Evolutionary conservation across 2,113 vertebrate species (phyloP), one percentile per base, ranked within the genome.

Genomic region (Pterocles gutturalis): DNA sequence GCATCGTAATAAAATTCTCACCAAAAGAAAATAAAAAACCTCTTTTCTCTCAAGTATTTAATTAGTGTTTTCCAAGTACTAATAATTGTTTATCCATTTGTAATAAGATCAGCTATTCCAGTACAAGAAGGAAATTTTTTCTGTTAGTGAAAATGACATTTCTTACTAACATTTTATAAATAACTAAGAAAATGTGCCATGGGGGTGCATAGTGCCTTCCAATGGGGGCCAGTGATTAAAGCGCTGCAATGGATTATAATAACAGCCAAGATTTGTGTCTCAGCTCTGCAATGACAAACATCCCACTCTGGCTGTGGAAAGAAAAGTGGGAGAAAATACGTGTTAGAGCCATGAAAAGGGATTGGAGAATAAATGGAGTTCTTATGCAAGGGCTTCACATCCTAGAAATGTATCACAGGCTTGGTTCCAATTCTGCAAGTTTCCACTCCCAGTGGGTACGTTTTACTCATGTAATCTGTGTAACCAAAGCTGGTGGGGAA

Each of bases 91-190:
- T 84, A 90, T 79, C 83, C 11, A 5, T 78, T 84, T 82, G 85
- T 73, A 90, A 54, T 84, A 90, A 87, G 60, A 73, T 54, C 53
- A 82, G 28, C 36, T 85, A 54, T 73, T 87, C 25, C 65, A 72
- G 75, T 43, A 67, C 33, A 67, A 85, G 65, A 75, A 82, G 48
- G 57, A 76, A 36, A 2, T 22, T 46, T 38, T 81, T 87, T 61
- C 51, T 82, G 28, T 46, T 58, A 58, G 36, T 54, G 78, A 66
- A 94, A 82, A 93, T 75, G 61, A 58, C 48, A 49, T 79, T 87
- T 96, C 85, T 70, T 79, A 36, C 65, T 58, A 79, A 90, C 31
- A 46, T 87, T 88, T 91, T 92, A 87, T 82, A 90, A 96, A 82
- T 73, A 93, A 87, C 38, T 43, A 82, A 71, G 65, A 92, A 92